phyloP scores from a whole-genome alignment of 1,140 invertebrate species.

The Mizuhopecten yessoensis region DNA sequence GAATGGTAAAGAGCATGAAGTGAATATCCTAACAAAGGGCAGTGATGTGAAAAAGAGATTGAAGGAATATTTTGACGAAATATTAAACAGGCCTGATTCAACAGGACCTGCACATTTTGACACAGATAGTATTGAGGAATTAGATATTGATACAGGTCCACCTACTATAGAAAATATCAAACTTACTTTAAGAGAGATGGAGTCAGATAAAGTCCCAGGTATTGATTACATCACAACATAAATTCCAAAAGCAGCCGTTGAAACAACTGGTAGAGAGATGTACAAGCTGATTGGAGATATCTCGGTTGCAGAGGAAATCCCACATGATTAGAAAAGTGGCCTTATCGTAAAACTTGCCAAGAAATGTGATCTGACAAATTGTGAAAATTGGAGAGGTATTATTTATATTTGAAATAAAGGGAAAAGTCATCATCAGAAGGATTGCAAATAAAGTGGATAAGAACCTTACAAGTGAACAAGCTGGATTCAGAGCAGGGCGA shows the following conservation, averaged over 20 bases:
- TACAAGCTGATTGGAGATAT: neutral
- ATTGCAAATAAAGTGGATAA: neutral
- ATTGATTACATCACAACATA: constrained; percentile 31
- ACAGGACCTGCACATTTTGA: neutral
- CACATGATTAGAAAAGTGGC: constrained; percentile 71
- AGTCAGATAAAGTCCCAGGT: neutral
- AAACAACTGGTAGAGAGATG: too few relatives aligned
- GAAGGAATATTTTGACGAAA: constrained; percentile 47
- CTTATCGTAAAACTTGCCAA: constrained; percentile 30
- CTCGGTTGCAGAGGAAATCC: constrained; percentile 46
- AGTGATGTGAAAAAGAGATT: constrained; percentile 38
- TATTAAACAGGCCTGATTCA: constrained; percentile 44
- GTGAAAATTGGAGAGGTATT: constrained; percentile 45
- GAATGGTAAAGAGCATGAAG: constrained; percentile 36
- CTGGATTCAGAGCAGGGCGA: constrained; percentile 40
- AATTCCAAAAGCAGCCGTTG: neutral
- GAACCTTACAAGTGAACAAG: neutral
- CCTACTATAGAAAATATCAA: constrained; percentile 30
- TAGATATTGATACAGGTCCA: neutral
- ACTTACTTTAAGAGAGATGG: too few relatives aligned
- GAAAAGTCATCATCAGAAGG: constrained; percentile 12
- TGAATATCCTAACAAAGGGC: neutral
- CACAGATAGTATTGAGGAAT: too few relatives aligned
- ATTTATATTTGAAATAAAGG: neutral
- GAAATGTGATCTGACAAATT: constrained; percentile 29